These are phyloP conservation scores for Leptopilina syphax DNA, from an alignment of 2,888 invertebrate species.

Conservation along the genomic window DNA sequence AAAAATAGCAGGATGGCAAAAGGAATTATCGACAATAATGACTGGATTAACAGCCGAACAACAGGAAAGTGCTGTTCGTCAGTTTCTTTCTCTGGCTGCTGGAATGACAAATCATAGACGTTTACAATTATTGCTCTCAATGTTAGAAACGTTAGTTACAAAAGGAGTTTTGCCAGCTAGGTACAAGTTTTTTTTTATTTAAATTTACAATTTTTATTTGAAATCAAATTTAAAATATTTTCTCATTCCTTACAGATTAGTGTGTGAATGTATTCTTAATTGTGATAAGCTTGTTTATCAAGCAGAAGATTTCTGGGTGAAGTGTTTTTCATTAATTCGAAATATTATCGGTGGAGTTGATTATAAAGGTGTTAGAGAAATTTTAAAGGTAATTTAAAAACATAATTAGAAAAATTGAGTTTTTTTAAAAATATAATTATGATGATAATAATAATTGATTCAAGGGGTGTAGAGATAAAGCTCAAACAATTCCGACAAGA, in stretches of 20 bases:
- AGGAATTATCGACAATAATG: conserved; percentile 84
- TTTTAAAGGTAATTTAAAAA: conserved; percentile 85
- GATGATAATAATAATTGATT: too few species aligned
- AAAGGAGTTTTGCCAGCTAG: conserved; percentile 86
- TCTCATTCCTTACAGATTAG: conserved; percentile 80
- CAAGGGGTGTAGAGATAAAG: conserved; percentile 92
- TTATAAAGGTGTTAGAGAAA: conserved; percentile 95
- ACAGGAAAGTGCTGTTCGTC: conserved; percentile 86
- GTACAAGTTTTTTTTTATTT: conserved; percentile 73
- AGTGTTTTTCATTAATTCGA: conserved; percentile 89
- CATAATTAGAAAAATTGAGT: too few species aligned
- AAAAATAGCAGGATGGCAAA: conserved; percentile 83
- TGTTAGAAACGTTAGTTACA: conserved; percentile 87
- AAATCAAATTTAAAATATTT: conserved; percentile 26
- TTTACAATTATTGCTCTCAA: conserved; percentile 85
- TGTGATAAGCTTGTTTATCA: conserved; percentile 90
- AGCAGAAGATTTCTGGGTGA: conserved; percentile 93
- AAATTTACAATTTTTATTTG: neutral
- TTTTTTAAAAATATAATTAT: too few species aligned
- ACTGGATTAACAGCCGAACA: conserved; percentile 83
- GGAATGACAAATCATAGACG: conserved; percentile 86
- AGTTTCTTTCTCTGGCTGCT: conserved; percentile 86
- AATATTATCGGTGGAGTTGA: conserved; percentile 94
- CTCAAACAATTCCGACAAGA: conserved; percentile 87
- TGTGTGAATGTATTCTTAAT: conserved; percentile 91